phyloP scores from a whole-genome alignment of 2,797 vertebrate species.

The Picus viridis region DNA sequence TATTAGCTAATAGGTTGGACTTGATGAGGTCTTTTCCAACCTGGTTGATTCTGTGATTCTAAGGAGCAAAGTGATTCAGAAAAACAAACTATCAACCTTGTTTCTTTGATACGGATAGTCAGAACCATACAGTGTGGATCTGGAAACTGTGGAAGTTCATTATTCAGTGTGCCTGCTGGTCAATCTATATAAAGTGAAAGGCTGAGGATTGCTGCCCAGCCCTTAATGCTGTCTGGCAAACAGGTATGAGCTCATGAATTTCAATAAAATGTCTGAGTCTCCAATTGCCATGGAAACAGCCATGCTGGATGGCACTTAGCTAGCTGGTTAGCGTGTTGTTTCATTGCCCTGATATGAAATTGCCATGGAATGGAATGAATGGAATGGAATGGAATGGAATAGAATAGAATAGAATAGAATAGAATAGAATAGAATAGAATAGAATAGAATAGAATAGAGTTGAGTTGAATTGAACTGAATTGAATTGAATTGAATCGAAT shows the following conservation, averaged over 20 bases:
- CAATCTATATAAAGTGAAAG: constrained; percentile 26
- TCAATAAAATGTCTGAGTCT: constrained; percentile 60
- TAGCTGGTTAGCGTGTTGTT: constrained; percentile 27
- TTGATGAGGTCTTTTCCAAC: too few species aligned
- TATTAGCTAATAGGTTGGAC: too few species aligned
- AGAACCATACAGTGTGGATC: neutral
- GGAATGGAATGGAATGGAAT: too few species aligned
- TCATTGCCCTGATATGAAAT: constrained; percentile 69
- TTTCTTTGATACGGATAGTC: constrained; percentile 9
- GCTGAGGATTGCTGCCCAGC: neutral
- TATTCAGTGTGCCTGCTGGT: constrained; percentile 18
- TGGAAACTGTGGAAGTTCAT: constrained; percentile 50
- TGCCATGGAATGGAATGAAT: neutral
- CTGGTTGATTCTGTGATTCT: neutral
- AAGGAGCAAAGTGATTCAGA: constrained; percentile 43
- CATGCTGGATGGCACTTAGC: constrained; percentile 51
- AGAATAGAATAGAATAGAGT: too few species aligned
- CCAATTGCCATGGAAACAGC: constrained; percentile 77
- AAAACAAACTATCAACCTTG: neutral
- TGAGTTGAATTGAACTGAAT: too few species aligned
- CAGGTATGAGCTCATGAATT: constrained; percentile 55
- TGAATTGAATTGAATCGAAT: too few species aligned
- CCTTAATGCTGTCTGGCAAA: constrained; percentile 26
- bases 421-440: too few species aligned
- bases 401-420: too few species aligned